Evolutionary conservation across 2,888 invertebrate species (phyloP).

Genomic region (Andrena praecox): DNA sequence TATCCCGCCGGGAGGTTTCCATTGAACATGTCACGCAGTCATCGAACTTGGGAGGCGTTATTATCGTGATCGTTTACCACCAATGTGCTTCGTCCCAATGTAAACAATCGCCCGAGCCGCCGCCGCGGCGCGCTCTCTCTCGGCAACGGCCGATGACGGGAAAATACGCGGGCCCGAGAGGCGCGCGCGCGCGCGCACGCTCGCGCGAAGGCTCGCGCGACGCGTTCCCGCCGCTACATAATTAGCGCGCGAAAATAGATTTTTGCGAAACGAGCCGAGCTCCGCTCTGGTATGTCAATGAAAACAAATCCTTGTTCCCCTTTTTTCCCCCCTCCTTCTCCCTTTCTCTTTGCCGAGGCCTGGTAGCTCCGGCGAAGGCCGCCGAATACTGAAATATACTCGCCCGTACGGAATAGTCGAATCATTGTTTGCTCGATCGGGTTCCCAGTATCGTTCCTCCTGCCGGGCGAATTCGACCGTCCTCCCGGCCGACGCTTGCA

Average conservation of each 20-base stretch:
- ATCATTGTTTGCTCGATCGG: conserved; percentile 70
- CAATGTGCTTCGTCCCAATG: conserved; percentile 41
- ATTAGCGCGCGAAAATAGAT: conserved; percentile 69
- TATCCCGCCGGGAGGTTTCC: conserved; percentile 57
- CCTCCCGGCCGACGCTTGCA: conserved; percentile 40
- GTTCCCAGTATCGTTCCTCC: conserved; percentile 23
- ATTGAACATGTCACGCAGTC: conserved; percentile 60
- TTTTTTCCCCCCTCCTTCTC: conserved; percentile 43
- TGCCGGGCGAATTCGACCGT: conserved; percentile 7
- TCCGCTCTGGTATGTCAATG: conserved; percentile 68
- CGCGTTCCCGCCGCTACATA: conserved; percentile 42
- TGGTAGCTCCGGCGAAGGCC: conserved; percentile 67
- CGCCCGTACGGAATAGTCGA: conserved; percentile 59
- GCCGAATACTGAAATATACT: conserved; percentile 67
- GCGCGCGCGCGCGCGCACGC: conserved; percentile 1
- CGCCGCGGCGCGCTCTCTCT: neutral
- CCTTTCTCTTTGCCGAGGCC: conserved; percentile 68
- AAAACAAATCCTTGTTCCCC: conserved; percentile 70
- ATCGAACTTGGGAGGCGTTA: conserved; percentile 66
- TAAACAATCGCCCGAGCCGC: conserved; percentile 48
- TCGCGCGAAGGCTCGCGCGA: conserved; percentile 17
- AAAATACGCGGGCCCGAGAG: neutral
- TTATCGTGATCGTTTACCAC: conserved; percentile 58
- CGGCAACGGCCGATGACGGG: conserved; percentile 35
- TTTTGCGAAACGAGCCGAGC: conserved; percentile 68